Percentiles rank a stretch among this genome's conserved stretches.
Evolutionary conservation across 1,140 invertebrate genomes (phyloP).

Genomic region (Akabosia matsudoensis): DNA sequence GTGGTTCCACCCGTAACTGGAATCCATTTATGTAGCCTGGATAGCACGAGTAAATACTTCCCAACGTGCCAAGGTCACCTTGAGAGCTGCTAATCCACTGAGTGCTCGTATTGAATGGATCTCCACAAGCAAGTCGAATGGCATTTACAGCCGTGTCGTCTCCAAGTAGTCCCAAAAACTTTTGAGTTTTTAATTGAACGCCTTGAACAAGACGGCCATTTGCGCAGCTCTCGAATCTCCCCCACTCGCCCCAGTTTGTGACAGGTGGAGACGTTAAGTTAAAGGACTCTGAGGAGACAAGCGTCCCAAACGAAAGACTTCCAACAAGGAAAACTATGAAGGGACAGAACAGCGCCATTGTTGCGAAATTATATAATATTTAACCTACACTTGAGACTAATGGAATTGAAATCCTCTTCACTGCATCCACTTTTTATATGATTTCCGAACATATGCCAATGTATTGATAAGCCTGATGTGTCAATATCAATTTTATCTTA

Average conservation of each 20-base stretch:
- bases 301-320: neutral
- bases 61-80: slow-evolving; percentile 13
- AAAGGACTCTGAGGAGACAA: neutral
- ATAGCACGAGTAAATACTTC: slow-evolving; percentile 20
- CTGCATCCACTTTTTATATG: no score
- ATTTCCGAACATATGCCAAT: no score
- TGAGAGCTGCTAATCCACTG: slow-evolving; percentile 1
- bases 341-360: no score
- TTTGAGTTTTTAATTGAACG: slow-evolving; percentile 23
- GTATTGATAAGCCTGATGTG: no score
- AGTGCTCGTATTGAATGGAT: neutral
- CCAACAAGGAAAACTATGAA: neutral
- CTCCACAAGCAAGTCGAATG: slow-evolving; percentile 24
- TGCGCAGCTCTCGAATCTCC: slow-evolving; percentile 22
- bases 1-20: slow-evolving; percentile 21
- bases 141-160: slow-evolving; percentile 35
- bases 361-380: neutral
- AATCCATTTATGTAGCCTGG: neutral
- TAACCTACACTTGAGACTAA: no score
- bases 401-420: no score
- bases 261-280: slow-evolving; percentile 24
- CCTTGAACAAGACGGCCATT: slow-evolving; percentile 1
- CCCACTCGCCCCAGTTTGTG: slow-evolving; percentile 33
- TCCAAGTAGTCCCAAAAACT: neutral
- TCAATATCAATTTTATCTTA: no score